Evolutionary conservation across 2,888 invertebrate genomes (phyloP).

Genomic region (Belgica antarctica): DNA sequence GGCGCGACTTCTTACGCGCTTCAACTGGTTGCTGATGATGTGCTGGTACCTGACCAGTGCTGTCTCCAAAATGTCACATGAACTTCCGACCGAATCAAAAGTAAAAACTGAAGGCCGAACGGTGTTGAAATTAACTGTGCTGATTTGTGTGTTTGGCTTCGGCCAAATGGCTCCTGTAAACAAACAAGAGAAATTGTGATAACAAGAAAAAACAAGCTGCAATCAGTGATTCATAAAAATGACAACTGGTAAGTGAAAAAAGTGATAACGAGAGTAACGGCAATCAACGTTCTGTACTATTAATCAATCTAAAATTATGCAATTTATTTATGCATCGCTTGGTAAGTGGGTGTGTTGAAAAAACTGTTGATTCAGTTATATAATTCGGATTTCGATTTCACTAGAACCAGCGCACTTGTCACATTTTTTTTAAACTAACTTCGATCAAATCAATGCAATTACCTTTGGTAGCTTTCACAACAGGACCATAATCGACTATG

Average conservation of each 20-base stretch:
- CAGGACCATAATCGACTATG: constrained; percentile 54
- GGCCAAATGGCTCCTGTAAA: constrained; percentile 35
- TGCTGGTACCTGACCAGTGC: constrained; percentile 59
- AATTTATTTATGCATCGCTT: no score
- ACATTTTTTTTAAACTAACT: no score
- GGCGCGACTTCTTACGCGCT: neutral
- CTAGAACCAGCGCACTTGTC: no score
- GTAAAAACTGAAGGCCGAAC: constrained; percentile 27
- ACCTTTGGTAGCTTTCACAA: constrained; percentile 54
- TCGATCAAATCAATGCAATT: no score
- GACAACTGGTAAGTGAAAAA: no score
- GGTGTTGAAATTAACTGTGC: neutral
- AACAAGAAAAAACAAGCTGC: no score
- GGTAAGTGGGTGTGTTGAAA: neutral
- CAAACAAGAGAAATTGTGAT: no score
- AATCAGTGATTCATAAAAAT: no score
- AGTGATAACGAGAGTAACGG: no score
- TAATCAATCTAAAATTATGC: no score
- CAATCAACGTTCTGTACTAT: neutral
- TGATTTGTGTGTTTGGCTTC: constrained; percentile 16
- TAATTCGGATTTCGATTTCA: no score
- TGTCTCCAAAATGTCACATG: constrained; percentile 60
- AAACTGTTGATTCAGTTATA: no score
- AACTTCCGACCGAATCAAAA: constrained; percentile 53
- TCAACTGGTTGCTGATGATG: constrained; percentile 49